These are phyloP conservation scores for Tethya wilhelma DNA, from an alignment of 37 sponge, comb jelly and placozoan species.

Conservation along the genomic window DNA sequence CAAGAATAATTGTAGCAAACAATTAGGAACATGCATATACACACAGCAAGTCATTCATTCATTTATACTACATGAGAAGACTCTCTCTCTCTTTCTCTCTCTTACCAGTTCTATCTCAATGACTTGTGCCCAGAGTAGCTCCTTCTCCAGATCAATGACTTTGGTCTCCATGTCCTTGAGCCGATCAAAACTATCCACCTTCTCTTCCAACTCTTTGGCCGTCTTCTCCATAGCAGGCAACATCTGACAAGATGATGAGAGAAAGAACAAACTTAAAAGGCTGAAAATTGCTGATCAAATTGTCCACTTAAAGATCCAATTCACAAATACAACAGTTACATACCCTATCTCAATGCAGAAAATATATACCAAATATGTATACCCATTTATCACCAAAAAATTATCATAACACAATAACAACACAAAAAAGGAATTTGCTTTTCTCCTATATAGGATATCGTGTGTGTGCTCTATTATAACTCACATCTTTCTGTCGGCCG, in stretches of 20 bases:
- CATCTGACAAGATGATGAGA: conserved; percentile 20
- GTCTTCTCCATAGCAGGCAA: conserved; percentile 44
- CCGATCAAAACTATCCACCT: conserved; percentile 52
- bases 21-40: too few species aligned
- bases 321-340: background rate
- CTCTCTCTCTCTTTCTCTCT: background rate
- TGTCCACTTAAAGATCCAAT: background rate
- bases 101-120: conserved; percentile 62
- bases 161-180: conserved; percentile 61
- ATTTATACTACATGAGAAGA: too few species aligned
- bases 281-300: background rate
- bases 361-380: background rate
- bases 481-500: conserved; percentile 47
- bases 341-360: background rate
- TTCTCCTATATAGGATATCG: background rate
- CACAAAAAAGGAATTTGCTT: background rate
- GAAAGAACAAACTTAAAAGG: background rate
- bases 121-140: conserved; percentile 86
- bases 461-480: too few species aligned
- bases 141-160: conserved; percentile 51
- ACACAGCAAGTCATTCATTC: too few species aligned
- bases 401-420: background rate
- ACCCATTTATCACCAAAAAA: background rate
- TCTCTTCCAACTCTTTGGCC: conserved; percentile 77
- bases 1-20: too few species aligned